Conservation (phyloP, 1,140 invertebrate species). For the Sarcophaga peregrina region DNA sequence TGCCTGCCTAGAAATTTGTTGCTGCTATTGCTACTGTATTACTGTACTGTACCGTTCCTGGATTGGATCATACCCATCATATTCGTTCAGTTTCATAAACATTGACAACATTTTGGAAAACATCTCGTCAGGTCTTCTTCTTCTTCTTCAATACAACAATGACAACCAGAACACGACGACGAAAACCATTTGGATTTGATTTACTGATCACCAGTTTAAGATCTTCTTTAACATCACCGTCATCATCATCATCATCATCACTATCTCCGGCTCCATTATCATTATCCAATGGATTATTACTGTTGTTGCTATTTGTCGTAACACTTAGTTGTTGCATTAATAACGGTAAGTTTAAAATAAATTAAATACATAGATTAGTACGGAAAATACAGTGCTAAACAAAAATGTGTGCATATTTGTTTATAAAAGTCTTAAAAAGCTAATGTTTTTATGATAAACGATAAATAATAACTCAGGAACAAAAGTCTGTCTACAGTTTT, state of each 20-base stretch:
- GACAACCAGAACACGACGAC: conserved; percentile 13
- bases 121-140: conserved; percentile 34
- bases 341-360: conserved; percentile 27
- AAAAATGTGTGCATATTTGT: too few species aligned
- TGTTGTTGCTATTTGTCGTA: conserved; percentile 27
- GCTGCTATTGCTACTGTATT: not conserved
- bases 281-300: conserved; percentile 31
- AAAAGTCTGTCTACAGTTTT: too few species aligned
- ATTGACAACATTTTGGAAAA: conserved; percentile 36
- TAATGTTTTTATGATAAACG: too few species aligned
- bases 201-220: not conserved
- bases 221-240: not conserved
- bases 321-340: conserved; percentile 35
- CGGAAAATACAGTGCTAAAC: too few species aligned
- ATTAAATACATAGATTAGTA: not conserved
- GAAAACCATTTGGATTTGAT: conserved; percentile 16
- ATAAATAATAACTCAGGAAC: too few species aligned
- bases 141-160: not conserved
- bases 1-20: conserved; percentile 5
- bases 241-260: not conserved
- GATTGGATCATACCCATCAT: not conserved
- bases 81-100: not conserved
- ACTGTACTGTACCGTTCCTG: too few species aligned
- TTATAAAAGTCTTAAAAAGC: not conserved
- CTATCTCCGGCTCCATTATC: not conserved